A percentile compares a stretch with the other conserved stretches of the same genome.
Conservation (phyloP, 1,140 invertebrate genomes). For the Eumaeus atala region DNA sequence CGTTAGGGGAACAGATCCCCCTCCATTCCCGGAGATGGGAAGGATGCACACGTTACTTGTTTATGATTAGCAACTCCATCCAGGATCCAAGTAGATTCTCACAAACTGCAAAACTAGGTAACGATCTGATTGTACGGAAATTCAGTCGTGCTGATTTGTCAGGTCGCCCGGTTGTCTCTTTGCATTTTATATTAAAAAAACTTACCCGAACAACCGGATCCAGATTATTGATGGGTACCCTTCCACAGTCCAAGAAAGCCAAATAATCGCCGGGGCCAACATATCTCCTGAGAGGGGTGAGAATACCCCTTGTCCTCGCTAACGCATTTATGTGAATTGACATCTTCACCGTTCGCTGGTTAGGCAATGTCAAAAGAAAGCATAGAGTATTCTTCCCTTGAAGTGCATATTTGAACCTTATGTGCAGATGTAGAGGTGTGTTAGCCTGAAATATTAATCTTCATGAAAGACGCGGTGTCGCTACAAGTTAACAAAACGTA, state of each 20-base stretch:
- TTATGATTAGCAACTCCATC: too few relatives aligned
- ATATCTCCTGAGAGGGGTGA: slow-evolving; percentile 45
- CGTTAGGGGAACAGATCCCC: too few relatives aligned
- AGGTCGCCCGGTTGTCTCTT: not conserved
- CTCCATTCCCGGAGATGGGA: too few relatives aligned
- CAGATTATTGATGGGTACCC: slow-evolving; percentile 65
- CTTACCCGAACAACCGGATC: slow-evolving; percentile 64
- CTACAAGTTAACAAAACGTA: too few relatives aligned
- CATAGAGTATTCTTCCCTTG: slow-evolving; percentile 50
- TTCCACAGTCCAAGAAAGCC: slow-evolving; percentile 57
- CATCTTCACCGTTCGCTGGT: slow-evolving; percentile 48
- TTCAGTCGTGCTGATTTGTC: too few relatives aligned
- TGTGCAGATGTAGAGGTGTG: slow-evolving; percentile 37
- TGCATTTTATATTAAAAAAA: not conserved
- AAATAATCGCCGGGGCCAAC: slow-evolving; percentile 31
- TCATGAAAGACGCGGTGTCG: too few relatives aligned
- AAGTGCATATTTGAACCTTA: slow-evolving; percentile 47
- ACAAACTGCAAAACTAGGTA: too few relatives aligned
- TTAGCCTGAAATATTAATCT: slow-evolving; percentile 37
- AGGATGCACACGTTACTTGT: too few relatives aligned
- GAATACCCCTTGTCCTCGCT: slow-evolving; percentile 39
- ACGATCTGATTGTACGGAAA: too few relatives aligned
- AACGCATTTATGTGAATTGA: slow-evolving; percentile 46
- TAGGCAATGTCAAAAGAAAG: slow-evolving; percentile 53
- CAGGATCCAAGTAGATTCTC: too few relatives aligned